Conservation (phyloP, 2,113 vertebrate genomes). For the Podarcis cretensis region DNA sequence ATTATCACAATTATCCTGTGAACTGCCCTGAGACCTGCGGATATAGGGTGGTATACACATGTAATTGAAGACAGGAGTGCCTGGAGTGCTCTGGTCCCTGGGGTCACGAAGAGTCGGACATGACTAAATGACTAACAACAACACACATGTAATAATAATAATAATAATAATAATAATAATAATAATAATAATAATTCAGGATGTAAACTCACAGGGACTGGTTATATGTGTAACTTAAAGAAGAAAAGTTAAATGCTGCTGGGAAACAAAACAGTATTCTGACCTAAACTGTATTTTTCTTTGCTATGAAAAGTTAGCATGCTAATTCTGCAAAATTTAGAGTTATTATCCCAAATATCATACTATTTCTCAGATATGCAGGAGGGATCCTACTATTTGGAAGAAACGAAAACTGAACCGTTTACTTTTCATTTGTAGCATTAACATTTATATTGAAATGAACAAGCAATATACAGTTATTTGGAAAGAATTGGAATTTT, state of each 20-base stretch:
- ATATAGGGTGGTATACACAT: background rate
- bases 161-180: too few relatives aligned
- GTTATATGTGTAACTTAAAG: slow-evolving; percentile 8
- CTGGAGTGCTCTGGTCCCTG: too few relatives aligned
- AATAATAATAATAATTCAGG: background rate
- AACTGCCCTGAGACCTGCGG: too few relatives aligned
- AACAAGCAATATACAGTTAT: background rate
- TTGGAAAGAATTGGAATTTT: slow-evolving; percentile 19
- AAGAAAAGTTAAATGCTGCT: background rate
- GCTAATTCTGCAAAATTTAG: background rate
- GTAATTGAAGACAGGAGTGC: too few relatives aligned
- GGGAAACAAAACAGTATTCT: background rate
- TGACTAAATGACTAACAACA: too few relatives aligned
- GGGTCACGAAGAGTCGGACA: too few relatives aligned
- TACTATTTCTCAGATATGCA: background rate
- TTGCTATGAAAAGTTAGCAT: slow-evolving; percentile 16
- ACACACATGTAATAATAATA: too few relatives aligned
- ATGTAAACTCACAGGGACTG: background rate
- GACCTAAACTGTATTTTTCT: background rate
- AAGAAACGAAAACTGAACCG: background rate
- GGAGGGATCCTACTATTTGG: background rate
- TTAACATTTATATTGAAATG: slow-evolving; percentile 19
- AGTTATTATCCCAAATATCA: background rate
- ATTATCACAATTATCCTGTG: too few relatives aligned
- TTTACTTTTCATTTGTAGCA: background rate